Conservation (phyloP, 2,113 vertebrate species). For the Trochalopteron elliotii region DNA sequence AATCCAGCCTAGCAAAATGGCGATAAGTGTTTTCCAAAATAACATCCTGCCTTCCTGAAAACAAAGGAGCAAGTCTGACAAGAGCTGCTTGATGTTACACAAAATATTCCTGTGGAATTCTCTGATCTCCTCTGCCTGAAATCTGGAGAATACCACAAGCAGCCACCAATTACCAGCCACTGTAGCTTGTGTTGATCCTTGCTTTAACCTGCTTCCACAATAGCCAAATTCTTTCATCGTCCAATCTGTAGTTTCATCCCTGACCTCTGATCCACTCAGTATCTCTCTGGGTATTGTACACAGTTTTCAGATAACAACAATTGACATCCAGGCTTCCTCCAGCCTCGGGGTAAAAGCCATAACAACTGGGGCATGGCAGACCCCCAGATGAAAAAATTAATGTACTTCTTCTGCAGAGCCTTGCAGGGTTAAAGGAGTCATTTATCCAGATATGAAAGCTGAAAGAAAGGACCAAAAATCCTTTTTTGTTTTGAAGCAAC, state of each 20-base stretch:
- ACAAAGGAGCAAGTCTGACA: not conserved
- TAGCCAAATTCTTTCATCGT: not conserved
- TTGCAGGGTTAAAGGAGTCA: not conserved
- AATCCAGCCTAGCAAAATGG: not conserved
- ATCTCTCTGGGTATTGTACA: constrained; percentile 30
- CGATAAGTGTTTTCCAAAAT: fast-evolving
- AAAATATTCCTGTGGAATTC: not conserved
- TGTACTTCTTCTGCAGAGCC: not conserved
- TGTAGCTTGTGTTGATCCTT: not conserved
- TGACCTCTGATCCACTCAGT: not conserved
- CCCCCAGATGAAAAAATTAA: not conserved
- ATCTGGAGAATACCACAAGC: not conserved
- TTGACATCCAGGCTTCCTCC: constrained; percentile 47
- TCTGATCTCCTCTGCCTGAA: not conserved
- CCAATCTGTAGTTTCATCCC: not conserved
- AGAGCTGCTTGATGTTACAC: not conserved
- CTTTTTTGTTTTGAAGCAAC: not conserved
- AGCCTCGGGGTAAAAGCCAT: not conserved
- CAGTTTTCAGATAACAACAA: constrained; percentile 8
- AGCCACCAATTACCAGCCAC: not conserved
- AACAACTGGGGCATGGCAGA: not conserved
- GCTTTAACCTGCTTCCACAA: not conserved
- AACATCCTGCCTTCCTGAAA: not conserved
- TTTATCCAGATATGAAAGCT: constrained; percentile 22
- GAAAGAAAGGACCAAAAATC: not conserved